Evolutionary conservation across 2,113 vertebrate genomes (phyloP).

Genomic region (Eptesicus fuscus): DNA sequence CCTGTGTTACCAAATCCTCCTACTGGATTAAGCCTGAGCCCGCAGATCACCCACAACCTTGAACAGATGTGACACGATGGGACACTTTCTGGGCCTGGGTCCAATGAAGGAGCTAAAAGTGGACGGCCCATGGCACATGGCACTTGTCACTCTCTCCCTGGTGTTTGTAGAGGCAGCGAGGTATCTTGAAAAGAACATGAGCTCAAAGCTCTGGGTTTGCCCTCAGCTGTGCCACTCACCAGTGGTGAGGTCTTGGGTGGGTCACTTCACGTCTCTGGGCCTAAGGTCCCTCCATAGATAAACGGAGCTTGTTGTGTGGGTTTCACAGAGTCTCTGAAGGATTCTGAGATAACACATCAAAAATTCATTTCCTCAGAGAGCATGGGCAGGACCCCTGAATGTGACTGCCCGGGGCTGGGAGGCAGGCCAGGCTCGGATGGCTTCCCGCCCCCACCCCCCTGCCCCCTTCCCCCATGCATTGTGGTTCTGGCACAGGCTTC

Average conservation of each 20-base stretch:
- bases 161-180: not conserved
- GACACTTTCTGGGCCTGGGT: conserved; percentile 52
- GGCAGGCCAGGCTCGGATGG: not conserved
- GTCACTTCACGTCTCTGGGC: conserved; percentile 19
- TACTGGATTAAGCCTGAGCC: conserved; percentile 29
- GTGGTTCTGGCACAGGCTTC: fast-evolving
- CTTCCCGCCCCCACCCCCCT: not conserved
- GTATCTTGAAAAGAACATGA: not conserved
- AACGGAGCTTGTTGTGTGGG: not conserved
- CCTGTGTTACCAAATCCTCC: conserved; percentile 49
- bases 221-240: not conserved
- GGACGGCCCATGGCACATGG: not conserved
- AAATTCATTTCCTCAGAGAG: not conserved
- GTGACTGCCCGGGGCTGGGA: not conserved
- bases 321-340: not conserved
- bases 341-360: not conserved
- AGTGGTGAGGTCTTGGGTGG: not conserved
- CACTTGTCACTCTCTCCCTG: conserved; percentile 17
- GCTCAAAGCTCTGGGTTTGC: not conserved
- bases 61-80: conserved; percentile 32
- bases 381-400: not conserved
- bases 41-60: not conserved
- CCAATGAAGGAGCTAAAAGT: conserved; percentile 45
- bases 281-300: not conserved
- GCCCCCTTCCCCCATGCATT: not conserved